Evolutionary conservation across 2,113 vertebrate genomes (phyloP).

Genomic region (Delphinapterus leucas): DNA sequence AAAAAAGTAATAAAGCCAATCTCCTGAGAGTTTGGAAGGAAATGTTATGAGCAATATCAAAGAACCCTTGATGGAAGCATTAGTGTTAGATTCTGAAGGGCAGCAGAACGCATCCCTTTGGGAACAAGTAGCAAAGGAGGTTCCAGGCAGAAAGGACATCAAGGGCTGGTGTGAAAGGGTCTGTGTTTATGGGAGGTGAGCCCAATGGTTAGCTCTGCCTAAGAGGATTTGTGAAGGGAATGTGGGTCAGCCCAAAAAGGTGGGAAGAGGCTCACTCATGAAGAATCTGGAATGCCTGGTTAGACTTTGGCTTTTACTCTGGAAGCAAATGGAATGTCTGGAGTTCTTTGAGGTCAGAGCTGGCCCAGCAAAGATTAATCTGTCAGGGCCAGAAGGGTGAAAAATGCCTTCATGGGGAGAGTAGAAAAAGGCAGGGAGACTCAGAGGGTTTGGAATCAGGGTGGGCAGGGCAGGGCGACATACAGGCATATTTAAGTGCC

Average conservation of each 20-base stretch:
- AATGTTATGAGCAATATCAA: not conserved
- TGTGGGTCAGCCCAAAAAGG: not conserved
- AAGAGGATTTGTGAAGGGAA: not conserved
- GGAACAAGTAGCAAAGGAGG: not conserved
- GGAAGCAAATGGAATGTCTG: not conserved
- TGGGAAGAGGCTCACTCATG: not conserved
- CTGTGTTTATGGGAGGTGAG: fast-evolving
- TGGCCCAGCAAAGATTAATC: not conserved
- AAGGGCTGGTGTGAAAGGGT: not conserved
- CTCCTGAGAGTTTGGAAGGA: not conserved
- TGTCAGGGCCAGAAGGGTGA: not conserved
- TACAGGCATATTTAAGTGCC: not conserved
- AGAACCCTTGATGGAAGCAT: not conserved
- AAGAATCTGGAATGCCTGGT: not conserved
- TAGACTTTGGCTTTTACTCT: not conserved
- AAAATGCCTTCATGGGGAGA: not conserved
- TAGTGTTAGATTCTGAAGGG: not conserved
- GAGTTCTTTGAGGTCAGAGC: not conserved
- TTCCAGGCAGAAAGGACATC: not conserved
- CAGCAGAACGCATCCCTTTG: not conserved
- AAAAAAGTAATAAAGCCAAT: not conserved
- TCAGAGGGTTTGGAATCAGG: not conserved
- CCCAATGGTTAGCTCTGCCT: not conserved
- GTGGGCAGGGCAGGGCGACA: not conserved
- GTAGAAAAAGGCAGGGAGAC: not conserved